Percentiles rank a stretch among this genome's conserved stretches.
phyloP scores from a whole-genome alignment of 2,113 vertebrate species.

The Trochalopteron elliotii region DNA sequence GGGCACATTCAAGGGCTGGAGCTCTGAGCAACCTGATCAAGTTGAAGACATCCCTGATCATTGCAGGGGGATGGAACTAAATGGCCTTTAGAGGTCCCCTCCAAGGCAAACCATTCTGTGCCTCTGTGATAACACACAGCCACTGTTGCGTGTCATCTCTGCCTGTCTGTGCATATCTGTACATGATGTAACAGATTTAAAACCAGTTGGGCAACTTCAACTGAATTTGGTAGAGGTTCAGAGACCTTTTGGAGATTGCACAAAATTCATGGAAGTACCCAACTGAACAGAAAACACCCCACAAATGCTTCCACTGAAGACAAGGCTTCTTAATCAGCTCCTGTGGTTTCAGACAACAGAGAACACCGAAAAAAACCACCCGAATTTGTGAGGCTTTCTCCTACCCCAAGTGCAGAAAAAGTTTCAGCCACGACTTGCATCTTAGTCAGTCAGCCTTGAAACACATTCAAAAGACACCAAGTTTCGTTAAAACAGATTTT shows the following conservation, averaged over 20 bases:
- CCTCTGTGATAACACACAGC: background rate
- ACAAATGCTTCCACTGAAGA: background rate
- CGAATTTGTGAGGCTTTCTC: background rate
- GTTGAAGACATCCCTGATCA: background rate
- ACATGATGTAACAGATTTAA: background rate
- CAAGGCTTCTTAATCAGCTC: background rate
- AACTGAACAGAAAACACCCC: background rate
- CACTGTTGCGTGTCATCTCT: background rate
- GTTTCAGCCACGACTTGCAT: background rate
- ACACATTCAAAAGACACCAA: background rate
- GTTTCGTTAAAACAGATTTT: background rate
- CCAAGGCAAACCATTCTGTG: background rate
- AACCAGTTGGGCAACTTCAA: background rate
- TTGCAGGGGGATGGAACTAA: background rate
- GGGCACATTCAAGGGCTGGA: background rate
- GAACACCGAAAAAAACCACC: fast-evolving
- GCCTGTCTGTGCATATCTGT: background rate
- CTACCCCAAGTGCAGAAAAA: background rate
- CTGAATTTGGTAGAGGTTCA: background rate
- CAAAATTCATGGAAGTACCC: background rate
- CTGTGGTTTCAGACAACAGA: background rate
- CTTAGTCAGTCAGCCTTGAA: background rate
- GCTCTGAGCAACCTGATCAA: background rate
- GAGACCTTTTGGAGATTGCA: background rate
- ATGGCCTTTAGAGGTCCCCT: background rate